Percentiles rank a stretch among this genome's conserved stretches.
Conservation (phyloP, 2,888 invertebrate species). For the Caradrina kadenii region DNA sequence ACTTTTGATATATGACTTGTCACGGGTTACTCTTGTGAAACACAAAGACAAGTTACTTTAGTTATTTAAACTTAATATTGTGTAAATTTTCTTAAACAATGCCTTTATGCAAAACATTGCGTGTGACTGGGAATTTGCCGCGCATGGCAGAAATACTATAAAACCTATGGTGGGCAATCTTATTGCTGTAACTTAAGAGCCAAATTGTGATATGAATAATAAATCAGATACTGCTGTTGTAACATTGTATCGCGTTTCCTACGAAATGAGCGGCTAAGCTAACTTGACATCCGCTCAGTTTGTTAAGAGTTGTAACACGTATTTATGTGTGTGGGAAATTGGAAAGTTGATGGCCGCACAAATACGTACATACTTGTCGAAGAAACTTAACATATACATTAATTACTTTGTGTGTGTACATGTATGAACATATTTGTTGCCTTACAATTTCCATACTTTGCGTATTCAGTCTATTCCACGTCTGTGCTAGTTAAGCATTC, state of each 20-base stretch:
- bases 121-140: conserved; percentile 77
- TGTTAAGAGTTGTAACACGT: conserved; percentile 58
- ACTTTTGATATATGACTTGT: conserved; percentile 45
- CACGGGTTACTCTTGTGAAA: conserved; percentile 50
- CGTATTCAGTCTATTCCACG: neutral
- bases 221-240: conserved; percentile 35
- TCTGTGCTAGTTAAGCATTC: conserved; percentile 5
- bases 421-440: conserved; percentile 18
- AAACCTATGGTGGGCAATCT: conserved; percentile 31
- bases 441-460: conserved; percentile 19
- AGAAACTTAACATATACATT: conserved; percentile 54
- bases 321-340: conserved; percentile 71
- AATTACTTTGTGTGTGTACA: conserved; percentile 38
- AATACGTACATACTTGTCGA: conserved; percentile 44
- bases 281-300: conserved; percentile 65
- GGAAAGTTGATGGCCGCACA: conserved; percentile 70
- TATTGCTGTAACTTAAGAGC: conserved; percentile 50
- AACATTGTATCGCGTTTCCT: conserved; percentile 49
- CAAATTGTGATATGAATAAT: conserved; percentile 44
- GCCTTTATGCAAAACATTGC: conserved; percentile 75
- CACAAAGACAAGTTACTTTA: conserved; percentile 40
- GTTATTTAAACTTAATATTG: conserved; percentile 60
- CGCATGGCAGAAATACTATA: conserved; percentile 45
- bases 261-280: conserved; percentile 48
- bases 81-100: conserved; percentile 74